Conservation (phyloP, 2,113 vertebrate species). For the Mastomys coucha region DNA sequence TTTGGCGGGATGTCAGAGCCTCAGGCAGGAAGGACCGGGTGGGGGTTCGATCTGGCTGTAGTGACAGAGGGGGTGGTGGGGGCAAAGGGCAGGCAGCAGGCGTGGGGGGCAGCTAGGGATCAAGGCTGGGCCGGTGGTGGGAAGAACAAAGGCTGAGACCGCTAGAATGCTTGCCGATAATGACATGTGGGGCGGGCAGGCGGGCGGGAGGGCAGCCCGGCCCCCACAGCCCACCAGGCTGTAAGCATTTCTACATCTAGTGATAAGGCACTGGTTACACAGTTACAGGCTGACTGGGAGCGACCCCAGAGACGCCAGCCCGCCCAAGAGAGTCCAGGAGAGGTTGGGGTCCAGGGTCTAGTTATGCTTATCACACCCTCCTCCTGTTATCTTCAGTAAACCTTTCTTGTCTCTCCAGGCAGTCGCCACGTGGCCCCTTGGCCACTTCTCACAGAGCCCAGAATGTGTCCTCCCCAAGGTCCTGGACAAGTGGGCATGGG, state of each 20-base stretch:
- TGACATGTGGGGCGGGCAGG: background rate
- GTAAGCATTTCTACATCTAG: background rate
- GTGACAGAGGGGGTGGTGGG: background rate
- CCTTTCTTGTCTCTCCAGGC: background rate
- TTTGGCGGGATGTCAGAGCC: accelerated
- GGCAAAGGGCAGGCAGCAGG: background rate
- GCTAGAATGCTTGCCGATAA: background rate
- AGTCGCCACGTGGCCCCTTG: background rate
- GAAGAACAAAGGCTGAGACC: conserved; percentile 51
- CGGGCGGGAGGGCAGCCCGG: background rate
- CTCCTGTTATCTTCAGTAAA: background rate
- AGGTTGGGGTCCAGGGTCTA: background rate
- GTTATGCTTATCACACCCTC: background rate
- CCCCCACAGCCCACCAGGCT: background rate
- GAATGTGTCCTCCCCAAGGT: background rate
- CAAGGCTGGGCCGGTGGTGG: background rate
- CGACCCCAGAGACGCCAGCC: background rate
- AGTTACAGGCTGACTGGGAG: background rate
- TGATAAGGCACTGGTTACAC: conserved; percentile 11
- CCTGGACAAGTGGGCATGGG: background rate
- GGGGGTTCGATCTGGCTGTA: background rate
- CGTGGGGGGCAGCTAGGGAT: background rate
- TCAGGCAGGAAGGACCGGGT: accelerated
- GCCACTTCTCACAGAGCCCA: background rate
- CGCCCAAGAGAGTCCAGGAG: background rate